A percentile compares a stretch with the other conserved stretches of the same genome.
Conservation (phyloP, 1,140 invertebrate genomes). For the Drosophila athabasca region DNA sequence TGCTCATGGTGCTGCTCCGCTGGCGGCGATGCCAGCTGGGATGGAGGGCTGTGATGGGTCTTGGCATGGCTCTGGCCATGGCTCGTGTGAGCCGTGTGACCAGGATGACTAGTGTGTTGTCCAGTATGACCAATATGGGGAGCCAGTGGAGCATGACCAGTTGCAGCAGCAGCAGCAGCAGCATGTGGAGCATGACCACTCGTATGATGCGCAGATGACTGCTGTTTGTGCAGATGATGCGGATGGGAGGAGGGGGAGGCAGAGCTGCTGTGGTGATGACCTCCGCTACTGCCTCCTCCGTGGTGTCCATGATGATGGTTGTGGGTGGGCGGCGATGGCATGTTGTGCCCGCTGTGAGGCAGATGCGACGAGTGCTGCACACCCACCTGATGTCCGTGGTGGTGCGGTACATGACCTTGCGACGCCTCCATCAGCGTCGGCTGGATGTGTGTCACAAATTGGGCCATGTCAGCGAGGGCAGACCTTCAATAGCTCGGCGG, state of each 20-base stretch:
- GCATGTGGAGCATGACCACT: constrained; percentile 29
- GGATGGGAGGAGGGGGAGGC: constrained; percentile 41
- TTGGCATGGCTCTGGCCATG: constrained; percentile 36
- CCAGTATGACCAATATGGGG: no score
- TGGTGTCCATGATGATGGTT: constrained; percentile 81
- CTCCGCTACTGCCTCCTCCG: background rate
- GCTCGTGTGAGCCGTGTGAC: constrained; percentile 33
- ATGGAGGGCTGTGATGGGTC: constrained; percentile 64
- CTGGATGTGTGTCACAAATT: constrained; percentile 86
- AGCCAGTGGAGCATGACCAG: no score
- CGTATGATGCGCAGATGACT: constrained; percentile 57
- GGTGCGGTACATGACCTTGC: constrained; percentile 84
- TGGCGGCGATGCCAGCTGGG: constrained; percentile 57
- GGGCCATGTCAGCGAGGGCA: constrained; percentile 79
- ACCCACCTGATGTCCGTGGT: constrained; percentile 82
- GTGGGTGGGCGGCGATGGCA: constrained; percentile 78
- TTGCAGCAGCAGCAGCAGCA: constrained; percentile 28
- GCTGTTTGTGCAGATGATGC: constrained; percentile 54
- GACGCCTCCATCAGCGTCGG: constrained; percentile 85
- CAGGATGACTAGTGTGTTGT: constrained; percentile 12
- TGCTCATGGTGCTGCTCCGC: constrained; percentile 41
- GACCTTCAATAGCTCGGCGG: constrained; percentile 20
- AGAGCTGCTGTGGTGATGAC: background rate
- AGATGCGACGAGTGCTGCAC: constrained; percentile 80
- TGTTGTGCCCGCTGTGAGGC: constrained; percentile 82